Evolutionary conservation across 2,797 vertebrate genomes (phyloP).

Genomic region (Helicolenus hilgendorfi): DNA sequence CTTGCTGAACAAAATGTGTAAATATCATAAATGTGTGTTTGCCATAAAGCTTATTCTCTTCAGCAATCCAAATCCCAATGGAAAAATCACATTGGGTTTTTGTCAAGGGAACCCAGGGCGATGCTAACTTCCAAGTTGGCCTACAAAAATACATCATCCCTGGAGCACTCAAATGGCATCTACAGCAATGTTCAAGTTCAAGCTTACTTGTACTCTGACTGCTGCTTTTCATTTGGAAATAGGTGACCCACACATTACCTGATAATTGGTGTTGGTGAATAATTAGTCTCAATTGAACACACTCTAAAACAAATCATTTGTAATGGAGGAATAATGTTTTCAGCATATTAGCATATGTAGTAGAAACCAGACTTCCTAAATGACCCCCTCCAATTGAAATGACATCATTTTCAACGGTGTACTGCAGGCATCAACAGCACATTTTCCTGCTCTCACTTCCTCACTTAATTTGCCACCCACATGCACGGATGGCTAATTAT

Average conservation of each 20-base stretch:
- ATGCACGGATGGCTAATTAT: slow-evolving; percentile 81
- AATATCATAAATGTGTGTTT: too few species aligned
- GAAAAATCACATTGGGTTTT: too few species aligned
- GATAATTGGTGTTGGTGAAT: neutral
- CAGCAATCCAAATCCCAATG: too few species aligned
- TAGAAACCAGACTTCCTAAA: slow-evolving; percentile 32
- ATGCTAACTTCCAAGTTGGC: too few species aligned
- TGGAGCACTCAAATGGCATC: too few species aligned
- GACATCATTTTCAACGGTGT: slow-evolving; percentile 46
- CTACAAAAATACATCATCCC: too few species aligned
- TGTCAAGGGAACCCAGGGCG: accelerated
- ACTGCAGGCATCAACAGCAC: slow-evolving; percentile 65
- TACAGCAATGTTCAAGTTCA: too few species aligned
- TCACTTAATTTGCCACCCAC: slow-evolving; percentile 82
- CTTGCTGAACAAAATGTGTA: too few species aligned
- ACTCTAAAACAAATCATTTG: neutral
- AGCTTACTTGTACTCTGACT: too few species aligned
- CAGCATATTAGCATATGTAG: neutral
- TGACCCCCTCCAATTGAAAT: slow-evolving; percentile 26
- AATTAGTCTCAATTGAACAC: slow-evolving; percentile 7
- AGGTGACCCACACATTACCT: neutral
- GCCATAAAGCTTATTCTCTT: too few species aligned
- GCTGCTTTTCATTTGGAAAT: slow-evolving; percentile 4
- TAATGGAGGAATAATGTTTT: neutral
- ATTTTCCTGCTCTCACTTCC: slow-evolving; percentile 58